Evolutionary conservation across 2,797 vertebrate species (phyloP), one percentile per base, ranked within the genome.

Genomic region (Rousettus madagascariensis): DNA sequence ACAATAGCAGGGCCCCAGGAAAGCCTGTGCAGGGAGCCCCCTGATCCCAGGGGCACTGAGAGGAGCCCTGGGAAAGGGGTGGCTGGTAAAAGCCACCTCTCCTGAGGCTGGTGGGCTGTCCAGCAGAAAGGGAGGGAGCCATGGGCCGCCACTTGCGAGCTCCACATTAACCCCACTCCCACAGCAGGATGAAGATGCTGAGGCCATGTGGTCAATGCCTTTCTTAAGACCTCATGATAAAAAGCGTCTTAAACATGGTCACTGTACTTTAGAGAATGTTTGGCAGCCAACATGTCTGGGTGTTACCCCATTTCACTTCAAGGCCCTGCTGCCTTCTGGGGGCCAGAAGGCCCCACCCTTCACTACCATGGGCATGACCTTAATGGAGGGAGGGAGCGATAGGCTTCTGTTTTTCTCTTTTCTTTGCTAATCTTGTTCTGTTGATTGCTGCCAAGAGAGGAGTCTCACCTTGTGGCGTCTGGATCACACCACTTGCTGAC

Each of bases 401-500:
- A 24, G 69, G 33, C 20, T 74, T 75, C 71, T 41, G 4, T 57
- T 63, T 75, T 79, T 41, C 28, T 59, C 28, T 68, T 78, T 90
- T 59, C 61, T 96, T 87, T 91, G 63, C 94, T 94, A 24, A 57
- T 69, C 63, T 38, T 46, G 46, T 6, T 90, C 74, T 16, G 0
- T n/a, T 66, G 41, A 53, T 55, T 69, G 75, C 71, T 90, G 77
- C 30, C 61, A 19, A 63, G 43, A 78, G 22, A 80, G 19, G 55
- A 69, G 69, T 49, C 90, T 79, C 28, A 10, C 10, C 38, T 51
- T 5, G 0, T 6, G 59, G 55, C 28, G 63, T 59, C 46, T 68
- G 43, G 80, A 12, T 41, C n/a, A 33, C 19, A 26, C 26, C 22
- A 5, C 19, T 43, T 53, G 36, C 43, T 75, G 74, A 38, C 38